Evolutionary conservation across 2,797 vertebrate genomes (phyloP).

Genomic region (Tangara arthus): DNA sequence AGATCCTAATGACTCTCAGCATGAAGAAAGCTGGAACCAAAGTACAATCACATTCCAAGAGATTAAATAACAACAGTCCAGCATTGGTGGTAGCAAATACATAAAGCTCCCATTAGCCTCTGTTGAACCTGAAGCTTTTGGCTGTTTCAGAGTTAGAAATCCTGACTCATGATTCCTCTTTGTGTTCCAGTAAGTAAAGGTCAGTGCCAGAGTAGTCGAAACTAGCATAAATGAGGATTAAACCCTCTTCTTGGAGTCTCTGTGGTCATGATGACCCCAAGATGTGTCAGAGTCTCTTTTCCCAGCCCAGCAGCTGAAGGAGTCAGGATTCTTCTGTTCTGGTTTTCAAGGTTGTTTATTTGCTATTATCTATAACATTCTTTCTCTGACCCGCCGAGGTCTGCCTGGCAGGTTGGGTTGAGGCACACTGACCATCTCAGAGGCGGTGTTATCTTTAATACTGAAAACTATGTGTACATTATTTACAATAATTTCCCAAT

Average conservation of each 20-base stretch:
- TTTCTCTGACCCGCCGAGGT: rapidly evolving
- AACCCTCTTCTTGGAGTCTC: not conserved
- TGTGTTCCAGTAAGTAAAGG: not conserved
- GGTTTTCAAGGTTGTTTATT: not conserved
- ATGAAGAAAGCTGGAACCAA: not conserved
- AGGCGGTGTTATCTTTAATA: not conserved
- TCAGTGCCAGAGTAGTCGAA: not conserved
- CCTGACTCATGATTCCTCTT: not conserved
- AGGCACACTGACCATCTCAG: not conserved
- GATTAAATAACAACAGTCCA: not conserved
- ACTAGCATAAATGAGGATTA: not conserved
- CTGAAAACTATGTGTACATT: rapidly evolving
- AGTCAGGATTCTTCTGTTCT: not conserved
- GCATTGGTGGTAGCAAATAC: rapidly evolving
- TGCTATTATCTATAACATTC: not conserved
- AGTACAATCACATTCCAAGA: not conserved
- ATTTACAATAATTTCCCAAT: not conserved
- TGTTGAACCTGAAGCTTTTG: not conserved
- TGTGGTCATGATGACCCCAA: not conserved
- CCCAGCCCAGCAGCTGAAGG: not conserved
- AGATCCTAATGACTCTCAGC: not conserved
- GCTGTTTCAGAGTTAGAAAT: not conserved
- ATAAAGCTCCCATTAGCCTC: not conserved
- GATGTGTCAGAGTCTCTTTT: not conserved
- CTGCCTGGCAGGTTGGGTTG: not conserved